phyloP scores from a whole-genome alignment of 1,140 invertebrate species.

The Callitettix versicolor region DNA sequence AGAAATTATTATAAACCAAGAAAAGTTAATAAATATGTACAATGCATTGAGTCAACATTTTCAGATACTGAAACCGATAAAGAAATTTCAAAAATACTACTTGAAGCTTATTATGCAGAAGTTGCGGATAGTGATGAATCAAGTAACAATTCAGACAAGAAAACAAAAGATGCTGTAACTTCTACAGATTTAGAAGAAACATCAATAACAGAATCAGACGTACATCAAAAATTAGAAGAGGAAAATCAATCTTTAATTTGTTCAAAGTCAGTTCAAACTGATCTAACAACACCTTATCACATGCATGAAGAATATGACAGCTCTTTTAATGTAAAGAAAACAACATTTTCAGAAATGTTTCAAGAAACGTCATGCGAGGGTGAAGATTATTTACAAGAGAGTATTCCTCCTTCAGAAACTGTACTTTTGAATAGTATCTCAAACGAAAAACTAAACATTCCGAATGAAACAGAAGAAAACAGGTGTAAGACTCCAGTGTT shows the following conservation, averaged over 20 bases:
- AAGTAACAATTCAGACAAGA: no score
- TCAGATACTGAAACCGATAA: conserved; percentile 7
- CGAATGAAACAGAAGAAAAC: conserved; percentile 2
- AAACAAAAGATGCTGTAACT: no score
- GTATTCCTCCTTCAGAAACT: no score
- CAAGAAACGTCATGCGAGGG: background rate
- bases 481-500: background rate
- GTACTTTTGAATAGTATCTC: no score
- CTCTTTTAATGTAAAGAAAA: background rate
- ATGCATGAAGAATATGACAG: background rate
- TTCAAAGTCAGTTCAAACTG: conserved; percentile 5
- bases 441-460: background rate
- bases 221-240: no score
- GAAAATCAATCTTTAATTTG: background rate
- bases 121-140: background rate
- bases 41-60: conserved; percentile 3
- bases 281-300: background rate
- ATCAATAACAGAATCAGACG: no score
- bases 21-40: conserved; percentile 3
- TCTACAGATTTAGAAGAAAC: no score
- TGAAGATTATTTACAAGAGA: no score
- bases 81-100: conserved; percentile 11
- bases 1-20: background rate
- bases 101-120: conserved; percentile 8
- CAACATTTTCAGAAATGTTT: background rate